These are phyloP conservation scores for Diarsia rubi DNA, from an alignment of 2,888 invertebrate species.

Conservation along the genomic window DNA sequence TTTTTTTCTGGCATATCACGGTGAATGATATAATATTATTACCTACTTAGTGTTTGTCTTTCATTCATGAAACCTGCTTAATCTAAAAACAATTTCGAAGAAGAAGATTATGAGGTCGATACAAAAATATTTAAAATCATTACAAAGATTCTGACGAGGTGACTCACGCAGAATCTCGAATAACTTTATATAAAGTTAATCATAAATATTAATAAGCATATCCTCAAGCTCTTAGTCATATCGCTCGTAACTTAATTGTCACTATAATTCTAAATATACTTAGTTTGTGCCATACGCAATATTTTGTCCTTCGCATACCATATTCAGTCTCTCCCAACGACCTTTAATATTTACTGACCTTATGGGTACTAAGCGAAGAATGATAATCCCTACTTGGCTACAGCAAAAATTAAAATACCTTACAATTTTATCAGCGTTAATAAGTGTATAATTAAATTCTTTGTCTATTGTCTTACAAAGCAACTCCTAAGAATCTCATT, in stretches of 20 bases:
- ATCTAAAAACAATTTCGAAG: conserved; percentile 15
- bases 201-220: conserved; percentile 58
- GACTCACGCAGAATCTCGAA: conserved; percentile 65
- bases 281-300: conserved; percentile 13
- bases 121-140: conserved; percentile 49
- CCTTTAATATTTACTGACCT: background rate
- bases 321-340: background rate
- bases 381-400: background rate
- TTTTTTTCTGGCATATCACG: background rate
- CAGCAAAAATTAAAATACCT: conserved; percentile 43
- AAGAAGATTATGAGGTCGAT: conserved; percentile 31
- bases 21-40: background rate
- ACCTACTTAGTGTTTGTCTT: conserved; percentile 7
- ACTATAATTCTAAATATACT: background rate
- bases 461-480: conserved; percentile 32
- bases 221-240: conserved; percentile 49
- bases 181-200: conserved; percentile 47
- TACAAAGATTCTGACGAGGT: conserved; percentile 62
- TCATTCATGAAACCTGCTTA: conserved; percentile 6
- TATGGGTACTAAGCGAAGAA: background rate
- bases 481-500: conserved; percentile 35
- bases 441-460: conserved; percentile 37
- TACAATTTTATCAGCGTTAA: conserved; percentile 7
- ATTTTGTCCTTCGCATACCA: background rate
- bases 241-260: conserved; percentile 10